Conservation (phyloP, 2,888 invertebrate species). For the Cephus runcator region DNA sequence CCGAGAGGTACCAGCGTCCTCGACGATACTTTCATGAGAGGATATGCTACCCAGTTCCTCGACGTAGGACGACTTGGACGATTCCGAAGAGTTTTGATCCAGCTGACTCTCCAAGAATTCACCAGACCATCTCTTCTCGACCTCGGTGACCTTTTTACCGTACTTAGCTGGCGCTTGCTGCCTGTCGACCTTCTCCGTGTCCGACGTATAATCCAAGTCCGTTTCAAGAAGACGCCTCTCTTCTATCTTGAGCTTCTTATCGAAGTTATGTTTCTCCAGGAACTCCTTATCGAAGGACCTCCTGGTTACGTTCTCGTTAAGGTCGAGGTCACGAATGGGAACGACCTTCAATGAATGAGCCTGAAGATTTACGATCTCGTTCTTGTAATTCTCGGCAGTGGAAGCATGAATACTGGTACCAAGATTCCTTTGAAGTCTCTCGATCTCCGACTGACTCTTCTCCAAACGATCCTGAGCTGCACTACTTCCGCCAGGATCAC, state of each 20-base stretch:
- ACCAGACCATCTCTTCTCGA: constrained; percentile 59
- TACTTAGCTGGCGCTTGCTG: constrained; percentile 35
- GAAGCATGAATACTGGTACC: constrained; percentile 47
- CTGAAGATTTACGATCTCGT: constrained; percentile 37
- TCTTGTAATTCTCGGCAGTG: constrained; percentile 50
- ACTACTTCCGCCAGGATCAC: neutral
- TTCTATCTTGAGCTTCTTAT: constrained; percentile 46
- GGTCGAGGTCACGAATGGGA: constrained; percentile 29
- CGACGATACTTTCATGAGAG: constrained; percentile 44
- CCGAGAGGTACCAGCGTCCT: constrained; percentile 16
- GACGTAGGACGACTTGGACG: constrained; percentile 56
- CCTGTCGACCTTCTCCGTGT: constrained; percentile 26
- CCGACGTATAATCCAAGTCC: constrained; percentile 39
- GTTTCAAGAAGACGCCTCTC: constrained; percentile 38
- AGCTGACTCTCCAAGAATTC: constrained; percentile 48
- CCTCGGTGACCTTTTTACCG: constrained; percentile 50
- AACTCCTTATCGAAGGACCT: constrained; percentile 48
- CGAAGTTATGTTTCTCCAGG: constrained; percentile 44
- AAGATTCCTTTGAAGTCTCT: constrained; percentile 48
- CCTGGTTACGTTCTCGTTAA: constrained; percentile 37
- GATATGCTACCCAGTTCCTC: constrained; percentile 56
- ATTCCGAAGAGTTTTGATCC: constrained; percentile 51
- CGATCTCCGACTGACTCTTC: constrained; percentile 48
- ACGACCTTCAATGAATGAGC: constrained; percentile 25
- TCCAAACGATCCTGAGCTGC: constrained; percentile 41